Percentiles rank a stretch among this genome's conserved stretches.
Conservation (phyloP, 2,888 invertebrate genomes). For the Incurvaria masculella region DNA sequence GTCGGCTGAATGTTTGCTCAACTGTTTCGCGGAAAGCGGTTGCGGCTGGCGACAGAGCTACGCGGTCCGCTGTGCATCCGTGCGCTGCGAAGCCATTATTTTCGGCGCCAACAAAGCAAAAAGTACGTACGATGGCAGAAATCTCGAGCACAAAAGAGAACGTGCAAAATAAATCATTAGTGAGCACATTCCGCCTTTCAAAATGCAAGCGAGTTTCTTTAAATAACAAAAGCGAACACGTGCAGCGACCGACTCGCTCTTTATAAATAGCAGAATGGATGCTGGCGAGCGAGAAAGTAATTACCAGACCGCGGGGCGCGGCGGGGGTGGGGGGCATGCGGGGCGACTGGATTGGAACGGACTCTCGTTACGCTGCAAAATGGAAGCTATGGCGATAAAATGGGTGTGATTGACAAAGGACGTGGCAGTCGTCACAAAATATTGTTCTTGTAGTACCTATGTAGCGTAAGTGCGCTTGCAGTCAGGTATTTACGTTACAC, state of each 20-base stretch:
- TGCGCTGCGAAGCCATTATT: not conserved
- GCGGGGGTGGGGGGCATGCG: no score
- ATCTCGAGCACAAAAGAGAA: not conserved
- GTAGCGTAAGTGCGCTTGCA: no score
- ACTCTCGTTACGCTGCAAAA: no score
- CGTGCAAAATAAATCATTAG: constrained; percentile 11
- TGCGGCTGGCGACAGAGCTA: no score
- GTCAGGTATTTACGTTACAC: no score
- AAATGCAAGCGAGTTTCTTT: constrained; percentile 22
- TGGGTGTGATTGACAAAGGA: no score
- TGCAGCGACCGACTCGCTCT: constrained; percentile 42
- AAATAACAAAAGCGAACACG: constrained; percentile 43
- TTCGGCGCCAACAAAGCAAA: not conserved
- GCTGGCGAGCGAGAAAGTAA: constrained; percentile 22
- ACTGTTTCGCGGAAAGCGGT: not conserved
- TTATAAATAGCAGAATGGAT: constrained; percentile 54
- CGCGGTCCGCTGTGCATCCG: not conserved
- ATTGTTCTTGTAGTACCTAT: no score
- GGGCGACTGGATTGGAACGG: no score
- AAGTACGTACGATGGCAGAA: not conserved
- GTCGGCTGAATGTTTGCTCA: no score
- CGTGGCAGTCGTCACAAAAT: no score
- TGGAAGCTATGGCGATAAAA: no score
- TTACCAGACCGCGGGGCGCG: no score
- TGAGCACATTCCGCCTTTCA: constrained; percentile 10